Evolutionary conservation across 1,140 invertebrate species (phyloP).

Genomic region (Drosophila grimshawi): DNA sequence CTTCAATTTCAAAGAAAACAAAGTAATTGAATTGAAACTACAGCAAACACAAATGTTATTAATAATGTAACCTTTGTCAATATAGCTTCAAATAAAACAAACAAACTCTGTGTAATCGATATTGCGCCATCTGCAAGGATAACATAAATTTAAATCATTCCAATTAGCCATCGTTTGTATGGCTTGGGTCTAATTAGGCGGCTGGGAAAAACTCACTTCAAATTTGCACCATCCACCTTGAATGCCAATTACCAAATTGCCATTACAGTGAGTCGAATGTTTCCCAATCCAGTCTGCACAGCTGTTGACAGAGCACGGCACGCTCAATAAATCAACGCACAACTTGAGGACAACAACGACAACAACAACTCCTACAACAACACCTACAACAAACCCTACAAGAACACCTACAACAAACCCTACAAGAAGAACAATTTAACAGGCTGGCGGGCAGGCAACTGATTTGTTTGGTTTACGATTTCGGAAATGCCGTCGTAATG

Average conservation of each 20-base stretch:
- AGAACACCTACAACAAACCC: slow-evolving; percentile 9
- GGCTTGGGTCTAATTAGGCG: slow-evolving; percentile 49
- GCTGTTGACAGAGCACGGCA: slow-evolving; percentile 46
- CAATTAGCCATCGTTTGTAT: slow-evolving; percentile 63
- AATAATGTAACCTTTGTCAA: too few species aligned
- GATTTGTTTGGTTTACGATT: slow-evolving; percentile 65
- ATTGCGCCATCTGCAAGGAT: not conserved
- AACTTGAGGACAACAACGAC: slow-evolving; percentile 29
- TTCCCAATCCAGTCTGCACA: slow-evolving; percentile 38
- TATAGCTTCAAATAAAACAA: not conserved
- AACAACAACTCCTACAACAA: slow-evolving; percentile 26
- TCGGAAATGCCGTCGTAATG: slow-evolving; percentile 67
- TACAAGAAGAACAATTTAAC: slow-evolving; percentile 4
- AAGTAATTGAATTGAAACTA: too few species aligned
- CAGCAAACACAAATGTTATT: not conserved
- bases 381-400: slow-evolving; percentile 39
- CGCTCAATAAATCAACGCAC: slow-evolving; percentile 69
- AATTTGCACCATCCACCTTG: not conserved
- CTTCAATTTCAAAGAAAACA: too few species aligned
- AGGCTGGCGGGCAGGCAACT: slow-evolving; percentile 23
- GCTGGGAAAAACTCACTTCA: slow-evolving; percentile 49
- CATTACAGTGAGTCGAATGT: not conserved
- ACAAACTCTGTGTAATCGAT: not conserved
- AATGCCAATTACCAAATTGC: slow-evolving; percentile 53
- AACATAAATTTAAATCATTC: slow-evolving; percentile 30